These are phyloP conservation scores for Tamandua tetradactyla DNA, from an alignment of 2,797 vertebrate species.

Conservation along the genomic window DNA sequence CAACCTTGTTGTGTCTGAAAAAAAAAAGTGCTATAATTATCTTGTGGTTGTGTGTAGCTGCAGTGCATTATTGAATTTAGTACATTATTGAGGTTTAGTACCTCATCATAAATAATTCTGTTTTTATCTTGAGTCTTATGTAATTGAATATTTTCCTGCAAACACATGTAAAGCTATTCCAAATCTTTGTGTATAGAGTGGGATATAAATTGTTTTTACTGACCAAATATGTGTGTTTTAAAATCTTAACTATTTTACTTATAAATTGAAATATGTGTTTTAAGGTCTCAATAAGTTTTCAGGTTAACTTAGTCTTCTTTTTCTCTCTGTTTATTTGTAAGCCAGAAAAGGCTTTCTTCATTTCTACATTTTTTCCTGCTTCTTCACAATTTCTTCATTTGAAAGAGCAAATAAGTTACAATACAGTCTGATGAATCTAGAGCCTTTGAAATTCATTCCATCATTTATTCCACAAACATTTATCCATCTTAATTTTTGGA, in stretches of 20 bases:
- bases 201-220: background rate
- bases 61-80: background rate
- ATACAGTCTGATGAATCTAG: background rate
- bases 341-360: background rate
- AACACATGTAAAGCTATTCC: background rate
- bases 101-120: background rate
- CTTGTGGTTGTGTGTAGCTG: background rate
- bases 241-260: background rate
- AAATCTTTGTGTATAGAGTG: background rate
- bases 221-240: background rate
- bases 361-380: background rate
- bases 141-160: background rate
- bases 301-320: background rate
- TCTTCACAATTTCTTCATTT: slow-evolving; percentile 31
- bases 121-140: background rate
- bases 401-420: background rate
- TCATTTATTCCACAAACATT: background rate
- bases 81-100: background rate
- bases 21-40: background rate
- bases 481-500: background rate
- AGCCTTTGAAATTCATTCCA: slow-evolving; percentile 9
- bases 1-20: background rate
- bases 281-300: background rate
- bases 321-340: slow-evolving; percentile 7
- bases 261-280: background rate